Conservation (phyloP, 2,797 vertebrate species). For the Anas bahamensis region DNA sequence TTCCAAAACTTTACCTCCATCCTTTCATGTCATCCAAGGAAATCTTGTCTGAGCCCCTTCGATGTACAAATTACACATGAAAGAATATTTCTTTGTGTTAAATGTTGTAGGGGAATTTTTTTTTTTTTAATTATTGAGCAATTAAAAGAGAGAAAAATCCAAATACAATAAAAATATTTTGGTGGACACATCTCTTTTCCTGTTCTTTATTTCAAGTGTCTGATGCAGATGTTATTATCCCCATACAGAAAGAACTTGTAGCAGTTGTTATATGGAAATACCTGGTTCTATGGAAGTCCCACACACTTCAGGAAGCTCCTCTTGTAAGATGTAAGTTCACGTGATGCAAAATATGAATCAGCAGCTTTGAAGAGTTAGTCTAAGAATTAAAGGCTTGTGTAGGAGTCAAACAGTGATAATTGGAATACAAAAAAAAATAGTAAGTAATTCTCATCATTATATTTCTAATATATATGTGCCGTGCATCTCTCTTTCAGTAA, state of each 20-base stretch:
- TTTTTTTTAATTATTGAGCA: neutral
- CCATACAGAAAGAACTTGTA: slow-evolving; percentile 1
- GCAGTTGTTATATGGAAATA: neutral
- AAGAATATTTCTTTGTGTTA: slow-evolving; percentile 40
- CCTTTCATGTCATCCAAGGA: slow-evolving; percentile 23
- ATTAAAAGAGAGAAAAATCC: slow-evolving; percentile 36
- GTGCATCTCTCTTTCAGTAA: neutral
- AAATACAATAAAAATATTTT: slow-evolving; percentile 29
- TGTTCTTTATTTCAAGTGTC: slow-evolving; percentile 21
- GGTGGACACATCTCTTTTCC: slow-evolving; percentile 48
- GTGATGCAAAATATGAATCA: neutral
- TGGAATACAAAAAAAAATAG: neutral
- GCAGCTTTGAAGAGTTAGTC: neutral
- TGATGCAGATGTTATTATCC: slow-evolving; percentile 25
- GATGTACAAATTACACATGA: neutral
- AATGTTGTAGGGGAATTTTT: slow-evolving; percentile 6
- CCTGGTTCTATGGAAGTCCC: neutral
- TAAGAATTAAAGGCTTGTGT: neutral
- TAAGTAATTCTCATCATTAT: neutral
- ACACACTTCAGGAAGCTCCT: neutral
- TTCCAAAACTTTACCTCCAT: slow-evolving; percentile 15
- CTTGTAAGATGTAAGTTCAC: neutral
- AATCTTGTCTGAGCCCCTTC: neutral
- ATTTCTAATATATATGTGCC: neutral
- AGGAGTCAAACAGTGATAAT: neutral